These are phyloP conservation scores for Caenorhabditis sp. DNA, from an alignment of 2,888 invertebrate species.

Conservation along the genomic window DNA sequence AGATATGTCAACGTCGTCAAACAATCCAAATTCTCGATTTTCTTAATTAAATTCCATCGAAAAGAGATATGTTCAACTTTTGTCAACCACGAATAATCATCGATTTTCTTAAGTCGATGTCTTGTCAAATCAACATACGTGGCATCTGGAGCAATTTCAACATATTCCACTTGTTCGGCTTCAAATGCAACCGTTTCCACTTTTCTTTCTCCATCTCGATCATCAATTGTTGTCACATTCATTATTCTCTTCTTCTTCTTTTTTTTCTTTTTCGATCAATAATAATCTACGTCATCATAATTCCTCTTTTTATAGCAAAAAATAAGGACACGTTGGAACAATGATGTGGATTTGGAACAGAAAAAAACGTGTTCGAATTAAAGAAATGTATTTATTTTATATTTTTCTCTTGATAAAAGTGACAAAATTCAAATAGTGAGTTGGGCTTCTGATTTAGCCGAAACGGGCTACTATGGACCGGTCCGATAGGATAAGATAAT, in stretches of 20 bases:
- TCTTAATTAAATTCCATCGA: conserved; percentile 93
- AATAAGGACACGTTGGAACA: no score
- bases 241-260: conserved; percentile 6
- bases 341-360: no score
- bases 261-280: not conserved
- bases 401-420: no score
- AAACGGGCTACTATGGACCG: no score
- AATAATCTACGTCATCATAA: not conserved
- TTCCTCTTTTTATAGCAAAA: not conserved
- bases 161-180: conserved; percentile 31
- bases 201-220: conserved; percentile 30
- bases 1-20: conserved; percentile 81
- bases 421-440: no score
- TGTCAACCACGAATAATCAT: conserved; percentile 54
- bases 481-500: no score
- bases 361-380: no score
- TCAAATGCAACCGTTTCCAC: conserved; percentile 29
- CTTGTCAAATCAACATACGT: conserved; percentile 56
- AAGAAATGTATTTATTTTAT: no score
- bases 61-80: conserved; percentile 80
- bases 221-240: conserved; percentile 34
- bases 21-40: conserved; percentile 87
- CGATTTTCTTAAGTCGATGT: conserved; percentile 55
- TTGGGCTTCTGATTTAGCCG: no score
- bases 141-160: conserved; percentile 32